Base-by-base conservation (phyloP, 35 echinoderm and acorn worm genomes). In the Ophiothrix spiculata region DNA sequence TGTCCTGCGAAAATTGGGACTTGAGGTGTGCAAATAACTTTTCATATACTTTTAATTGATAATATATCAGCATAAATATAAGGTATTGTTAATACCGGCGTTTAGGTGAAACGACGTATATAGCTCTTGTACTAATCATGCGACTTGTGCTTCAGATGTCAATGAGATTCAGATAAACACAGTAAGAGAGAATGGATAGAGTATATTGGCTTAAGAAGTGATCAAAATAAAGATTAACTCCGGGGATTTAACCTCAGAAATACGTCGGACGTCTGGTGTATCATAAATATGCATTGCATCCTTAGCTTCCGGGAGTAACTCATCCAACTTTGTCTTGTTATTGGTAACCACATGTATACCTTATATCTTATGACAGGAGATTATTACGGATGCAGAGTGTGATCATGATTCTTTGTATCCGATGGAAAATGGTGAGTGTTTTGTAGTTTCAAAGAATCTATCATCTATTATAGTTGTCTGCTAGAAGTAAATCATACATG, bases 331-430 rank as follows among this genome's bases (percentile, higher is more conserved):
- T n/a, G 35, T 1, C 29, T 2, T 10, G 35, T 4, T 2, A 31
- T 21, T 75, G 4, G 35, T 31, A 75, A 31, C 35, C 21, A 31
- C 73, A 31, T 31, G 29, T 31, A 15, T 14, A 31, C 35, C 17
- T 78, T 78, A 36, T 78, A 33, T 36, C 38, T 78, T 82, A 32
- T 28, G 41, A 46, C 36, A 82, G 80, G 38, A 82, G 33, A 46
- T 42, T 49, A 29, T 33, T 25, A 45, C 11, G 41, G 54, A 82
- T 45, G 31, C 40, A 32, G 39, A 56, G 1, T 82, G 80, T 49
- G 80, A 82, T 25, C 25, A 46, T 25, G 33, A 25, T 25, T 0
- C 49, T 11, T 40, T 82, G 40, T 32, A 32, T 28, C 80, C 80
- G 54, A 33, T 31, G 2, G 80, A 82, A 45, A 82, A 82, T 33